These are phyloP conservation scores for Danio aesculapii DNA, from an alignment of 2,797 vertebrate species.

Conservation along the genomic window DNA sequence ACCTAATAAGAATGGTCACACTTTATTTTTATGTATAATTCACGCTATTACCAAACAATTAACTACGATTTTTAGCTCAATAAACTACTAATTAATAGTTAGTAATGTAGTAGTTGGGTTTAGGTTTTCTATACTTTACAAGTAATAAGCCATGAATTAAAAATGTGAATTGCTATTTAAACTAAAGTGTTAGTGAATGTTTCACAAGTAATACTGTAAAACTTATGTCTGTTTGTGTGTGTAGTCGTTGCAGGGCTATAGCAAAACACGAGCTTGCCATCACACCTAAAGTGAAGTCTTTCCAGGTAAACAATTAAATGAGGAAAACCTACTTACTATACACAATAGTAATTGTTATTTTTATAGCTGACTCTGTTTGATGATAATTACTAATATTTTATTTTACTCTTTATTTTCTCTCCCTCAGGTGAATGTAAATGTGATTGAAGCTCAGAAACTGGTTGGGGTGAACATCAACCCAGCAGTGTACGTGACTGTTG, in stretches of 20 bases:
- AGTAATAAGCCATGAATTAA: too few species aligned
- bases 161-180: too few species aligned
- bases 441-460: constrained; percentile 92
- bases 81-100: too few species aligned
- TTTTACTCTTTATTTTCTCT: not conserved
- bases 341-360: not conserved
- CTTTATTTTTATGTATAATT: too few species aligned
- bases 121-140: too few species aligned
- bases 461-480: constrained; percentile 94
- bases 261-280: constrained; percentile 73
- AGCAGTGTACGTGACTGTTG: constrained; percentile 86
- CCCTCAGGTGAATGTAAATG: constrained; percentile 86
- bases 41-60: too few species aligned
- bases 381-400: not conserved
- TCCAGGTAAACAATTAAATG: constrained; percentile 82
- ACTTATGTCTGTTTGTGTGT: constrained; percentile 22
- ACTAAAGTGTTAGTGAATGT: too few species aligned
- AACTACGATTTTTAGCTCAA: too few species aligned
- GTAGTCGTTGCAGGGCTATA: constrained; percentile 81
- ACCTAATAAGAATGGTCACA: not conserved
- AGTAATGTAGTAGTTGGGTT: too few species aligned
- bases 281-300: constrained; percentile 79
- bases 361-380: not conserved
- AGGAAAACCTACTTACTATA: not conserved
- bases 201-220: not conserved